Evolutionary conservation across 1,140 invertebrate genomes (phyloP).

Genomic region (Agrilus planipennis): DNA sequence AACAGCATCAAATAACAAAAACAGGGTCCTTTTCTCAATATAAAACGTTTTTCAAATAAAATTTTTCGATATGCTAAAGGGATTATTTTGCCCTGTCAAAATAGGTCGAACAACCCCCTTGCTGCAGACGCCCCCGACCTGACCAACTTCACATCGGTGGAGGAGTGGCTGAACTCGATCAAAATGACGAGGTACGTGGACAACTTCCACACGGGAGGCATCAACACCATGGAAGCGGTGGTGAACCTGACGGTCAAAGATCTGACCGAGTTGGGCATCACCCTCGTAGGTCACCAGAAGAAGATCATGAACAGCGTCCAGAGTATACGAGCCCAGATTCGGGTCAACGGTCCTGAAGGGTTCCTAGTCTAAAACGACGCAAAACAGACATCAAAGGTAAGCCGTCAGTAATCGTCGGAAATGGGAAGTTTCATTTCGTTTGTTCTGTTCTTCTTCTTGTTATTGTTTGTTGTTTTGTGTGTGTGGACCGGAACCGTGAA

Average conservation of each 20-base stretch:
- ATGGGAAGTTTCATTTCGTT: no score
- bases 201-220: conserved; percentile 81
- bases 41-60: no score
- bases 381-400: no score
- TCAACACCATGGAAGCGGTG: conserved; percentile 77
- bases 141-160: conserved; percentile 80
- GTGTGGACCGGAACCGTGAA: no score
- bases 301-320: conserved; percentile 96
- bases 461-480: no score
- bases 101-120: conserved; percentile 71
- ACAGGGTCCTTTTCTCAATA: no score
- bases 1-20: no score
- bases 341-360: conserved; percentile 78
- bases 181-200: conserved; percentile 94
- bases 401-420: no score
- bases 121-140: conserved; percentile 79
- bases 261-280: conserved; percentile 81
- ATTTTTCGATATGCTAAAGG: no score
- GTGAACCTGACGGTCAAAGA: conserved; percentile 81
- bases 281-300: conserved; percentile 94
- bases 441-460: no score
- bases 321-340: conserved; percentile 76
- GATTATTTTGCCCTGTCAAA: no score
- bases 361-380: conserved; percentile 62
- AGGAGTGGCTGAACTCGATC: conserved; percentile 90